These are phyloP conservation scores for Apamea epomidion DNA, from an alignment of 2,888 invertebrate genomes.

Conservation along the genomic window DNA sequence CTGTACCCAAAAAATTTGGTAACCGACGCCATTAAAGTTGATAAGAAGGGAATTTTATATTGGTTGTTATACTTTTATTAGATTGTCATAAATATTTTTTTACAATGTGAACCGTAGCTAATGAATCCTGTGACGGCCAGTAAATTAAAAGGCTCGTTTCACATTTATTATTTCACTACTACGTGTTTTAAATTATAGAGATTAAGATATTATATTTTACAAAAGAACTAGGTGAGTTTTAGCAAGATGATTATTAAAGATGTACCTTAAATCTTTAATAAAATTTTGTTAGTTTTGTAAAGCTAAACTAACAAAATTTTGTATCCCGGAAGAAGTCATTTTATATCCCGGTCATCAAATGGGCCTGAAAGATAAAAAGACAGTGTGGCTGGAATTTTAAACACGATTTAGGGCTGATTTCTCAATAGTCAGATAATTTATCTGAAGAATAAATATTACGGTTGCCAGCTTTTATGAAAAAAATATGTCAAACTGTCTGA, in stretches of 20 bases:
- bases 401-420: background rate
- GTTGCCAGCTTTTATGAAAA: too few relatives aligned
- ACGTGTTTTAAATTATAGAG: background rate
- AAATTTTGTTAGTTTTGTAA: background rate
- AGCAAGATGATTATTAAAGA: too few relatives aligned
- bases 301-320: too few relatives aligned
- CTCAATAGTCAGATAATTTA: too few relatives aligned
- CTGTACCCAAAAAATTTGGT: conserved; percentile 68
- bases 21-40: conserved; percentile 58
- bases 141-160: conserved; percentile 26
- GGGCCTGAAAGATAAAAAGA: background rate
- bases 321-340: background rate
- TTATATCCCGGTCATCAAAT: background rate
- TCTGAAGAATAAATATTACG: too few relatives aligned
- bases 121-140: conserved; percentile 15
- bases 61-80: conserved; percentile 44
- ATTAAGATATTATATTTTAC: conserved; percentile 1
- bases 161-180: conserved; percentile 1
- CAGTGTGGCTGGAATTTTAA: background rate
- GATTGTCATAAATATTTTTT: conserved; percentile 34
- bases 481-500: too few relatives aligned
- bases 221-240: background rate
- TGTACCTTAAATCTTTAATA: background rate
- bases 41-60: conserved; percentile 56
- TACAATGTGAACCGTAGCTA: conserved; percentile 13